Evolutionary conservation across 2,888 invertebrate genomes (phyloP), one percentile per base, ranked within the genome.

Genomic region (Dasysyrphus albostriatus): DNA sequence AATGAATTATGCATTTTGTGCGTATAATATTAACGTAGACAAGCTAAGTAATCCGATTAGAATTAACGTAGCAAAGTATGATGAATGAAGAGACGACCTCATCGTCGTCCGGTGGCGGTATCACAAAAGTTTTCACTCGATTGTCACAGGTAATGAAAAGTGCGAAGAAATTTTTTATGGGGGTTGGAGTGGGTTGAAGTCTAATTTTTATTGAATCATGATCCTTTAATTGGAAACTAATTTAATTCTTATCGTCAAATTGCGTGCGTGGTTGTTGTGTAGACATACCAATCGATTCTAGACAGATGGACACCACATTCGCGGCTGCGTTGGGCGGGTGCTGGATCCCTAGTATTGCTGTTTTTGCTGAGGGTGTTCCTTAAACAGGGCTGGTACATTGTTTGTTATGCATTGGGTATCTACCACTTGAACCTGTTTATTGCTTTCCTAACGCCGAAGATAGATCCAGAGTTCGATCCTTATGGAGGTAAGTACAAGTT

Each of bases 391-490:
- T 99, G 99, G 98, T 99, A 99, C 93, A 99, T 99, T 90, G 96
- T 99, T 84, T 98, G 99, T 89, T 99, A 99, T 94, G 99, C 98
- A 39, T 94, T 99, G 93, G 99, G 99, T 90, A 99, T 99, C 92
- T 99, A 99, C 93, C 98, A 99, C 93, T 95, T 99, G 93, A 99
- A 99, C 94, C 94, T 99, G 93, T 99, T 99, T 94, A 98, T 99
- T 94, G 98, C 99, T 93, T 99, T 99, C 95, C 95, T 99, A 89
- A 98, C 99, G 91, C 99, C 99, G 91, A 99, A 99, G 95, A 98
- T 99, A 92, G 99, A 99, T 95, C 99, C 99, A 89, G 98, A 98
- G 54, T 95, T 98, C 94, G 98, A 98, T 93, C 97, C 97, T 92
- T 92, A 91, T 88, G 97, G 97, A 93, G 97, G 97, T 96, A 94